phyloP scores from a whole-genome alignment of 2,888 invertebrate species.

The Drosophila borborema region DNA sequence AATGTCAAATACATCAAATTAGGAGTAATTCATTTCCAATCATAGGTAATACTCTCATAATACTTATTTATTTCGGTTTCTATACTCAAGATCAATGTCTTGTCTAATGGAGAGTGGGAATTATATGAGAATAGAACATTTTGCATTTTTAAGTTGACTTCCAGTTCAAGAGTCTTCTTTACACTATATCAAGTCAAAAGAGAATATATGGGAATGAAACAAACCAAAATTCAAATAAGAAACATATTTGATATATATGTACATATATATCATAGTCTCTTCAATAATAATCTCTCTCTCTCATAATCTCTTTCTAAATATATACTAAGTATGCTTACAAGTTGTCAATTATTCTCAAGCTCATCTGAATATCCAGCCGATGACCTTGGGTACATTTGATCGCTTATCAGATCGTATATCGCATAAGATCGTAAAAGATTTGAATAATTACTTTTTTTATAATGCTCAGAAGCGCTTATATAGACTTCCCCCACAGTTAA shows the following conservation, averaged over 20 bases:
- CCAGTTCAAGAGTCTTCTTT: no score
- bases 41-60: not conserved
- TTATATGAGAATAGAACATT: not conserved
- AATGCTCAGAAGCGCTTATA: not conserved
- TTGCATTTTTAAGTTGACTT: no score
- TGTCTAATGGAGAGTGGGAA: not conserved
- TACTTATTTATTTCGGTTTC: not conserved
- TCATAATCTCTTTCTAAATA: no score
- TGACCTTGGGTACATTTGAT: not conserved
- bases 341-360: not conserved
- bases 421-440: not conserved
- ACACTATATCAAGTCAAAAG: no score
- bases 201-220: no score
- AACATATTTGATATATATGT: no score
- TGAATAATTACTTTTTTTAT: not conserved
- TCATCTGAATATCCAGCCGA: not conserved
- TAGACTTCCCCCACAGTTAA: not conserved
- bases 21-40: not conserved
- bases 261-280: no score
- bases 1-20: constrained; percentile 1
- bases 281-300: no score
- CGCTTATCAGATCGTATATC: not conserved
- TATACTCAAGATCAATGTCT: not conserved
- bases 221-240: no score
- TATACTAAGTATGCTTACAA: not conserved